A percentile compares a stretch with the other conserved stretches of the same genome.
These are phyloP conservation scores for Lathamus discolor DNA, from an alignment of 2,113 vertebrate genomes.

Conservation along the genomic window DNA sequence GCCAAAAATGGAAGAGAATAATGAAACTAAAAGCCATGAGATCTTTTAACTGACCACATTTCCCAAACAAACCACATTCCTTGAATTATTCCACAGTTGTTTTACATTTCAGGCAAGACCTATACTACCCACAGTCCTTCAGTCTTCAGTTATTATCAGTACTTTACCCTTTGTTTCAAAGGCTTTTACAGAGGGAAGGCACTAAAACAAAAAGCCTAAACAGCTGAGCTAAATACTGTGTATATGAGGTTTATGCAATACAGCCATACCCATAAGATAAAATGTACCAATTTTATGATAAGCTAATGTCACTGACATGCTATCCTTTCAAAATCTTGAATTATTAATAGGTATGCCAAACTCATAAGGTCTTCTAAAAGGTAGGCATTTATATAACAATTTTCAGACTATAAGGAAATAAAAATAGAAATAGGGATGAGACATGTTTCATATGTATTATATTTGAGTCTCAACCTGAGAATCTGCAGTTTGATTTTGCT, in stretches of 20 bases:
- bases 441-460: neutral
- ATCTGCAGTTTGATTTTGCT: neutral
- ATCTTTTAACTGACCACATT: neutral
- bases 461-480: neutral
- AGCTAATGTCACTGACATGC: neutral
- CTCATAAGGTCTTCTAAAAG: neutral
- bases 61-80: neutral
- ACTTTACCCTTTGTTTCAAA: neutral
- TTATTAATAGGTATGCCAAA: neutral
- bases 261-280: neutral
- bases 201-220: neutral
- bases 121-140: neutral
- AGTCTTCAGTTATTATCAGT: neutral
- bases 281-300: neutral
- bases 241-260: neutral
- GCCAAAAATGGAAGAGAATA: neutral
- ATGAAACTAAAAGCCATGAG: neutral
- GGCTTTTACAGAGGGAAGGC: neutral
- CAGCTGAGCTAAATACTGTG: neutral
- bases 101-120: neutral
- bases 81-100: neutral
- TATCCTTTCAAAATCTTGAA: neutral
- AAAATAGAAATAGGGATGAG: neutral
- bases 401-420: conserved; percentile 6
- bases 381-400: neutral